Evolutionary conservation across 2,113 vertebrate genomes (phyloP).

Genomic region (Paradoxurus hermaphroditus): DNA sequence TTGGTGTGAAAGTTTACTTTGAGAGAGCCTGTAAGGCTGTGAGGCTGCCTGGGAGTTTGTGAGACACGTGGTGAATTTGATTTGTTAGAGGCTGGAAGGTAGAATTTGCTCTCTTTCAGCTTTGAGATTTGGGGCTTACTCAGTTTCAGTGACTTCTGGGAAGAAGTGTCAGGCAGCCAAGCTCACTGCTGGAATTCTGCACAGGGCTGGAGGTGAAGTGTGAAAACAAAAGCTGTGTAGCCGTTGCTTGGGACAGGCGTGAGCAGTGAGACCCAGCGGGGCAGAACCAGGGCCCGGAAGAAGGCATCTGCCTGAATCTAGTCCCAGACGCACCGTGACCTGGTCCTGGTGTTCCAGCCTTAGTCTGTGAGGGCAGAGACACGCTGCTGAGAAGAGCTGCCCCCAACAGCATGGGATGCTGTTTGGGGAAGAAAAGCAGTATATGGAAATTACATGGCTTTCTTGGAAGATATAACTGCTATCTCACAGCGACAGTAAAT

Average conservation of each 20-base stretch:
- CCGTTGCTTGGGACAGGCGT: accelerated
- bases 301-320: not conserved
- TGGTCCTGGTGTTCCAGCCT: not conserved
- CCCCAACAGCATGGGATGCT: not conserved
- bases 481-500: not conserved
- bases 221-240: not conserved
- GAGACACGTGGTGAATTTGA: not conserved
- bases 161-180: not conserved
- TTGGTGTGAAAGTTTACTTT: not conserved
- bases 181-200: slow-evolving; percentile 20
- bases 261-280: not conserved
- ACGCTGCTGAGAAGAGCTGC: not conserved
- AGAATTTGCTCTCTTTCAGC: not conserved
- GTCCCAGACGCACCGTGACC: not conserved
- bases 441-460: not conserved
- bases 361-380: not conserved
- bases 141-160: not conserved
- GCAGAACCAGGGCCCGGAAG: not conserved
- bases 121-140: not conserved
- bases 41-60: not conserved
- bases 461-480: not conserved
- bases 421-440: not conserved
- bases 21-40: not conserved
- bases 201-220: not conserved
- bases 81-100: not conserved